phyloP scores from a whole-genome alignment of 2,888 invertebrate genomes.

The Xestia sexstrigata region DNA sequence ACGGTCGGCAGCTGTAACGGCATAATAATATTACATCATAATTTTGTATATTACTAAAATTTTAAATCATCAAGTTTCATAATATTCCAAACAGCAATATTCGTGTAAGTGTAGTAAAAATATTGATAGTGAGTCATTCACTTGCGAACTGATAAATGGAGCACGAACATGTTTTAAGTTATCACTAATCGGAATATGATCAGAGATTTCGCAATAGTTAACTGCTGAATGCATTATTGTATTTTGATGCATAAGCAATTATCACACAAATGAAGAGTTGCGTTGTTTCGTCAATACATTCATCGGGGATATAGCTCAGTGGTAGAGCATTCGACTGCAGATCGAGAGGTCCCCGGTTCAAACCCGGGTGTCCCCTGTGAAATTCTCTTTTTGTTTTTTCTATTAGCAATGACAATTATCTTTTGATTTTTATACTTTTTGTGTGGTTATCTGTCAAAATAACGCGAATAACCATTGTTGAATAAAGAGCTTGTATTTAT shows the following conservation, averaged over 20 bases:
- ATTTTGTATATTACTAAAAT: background rate
- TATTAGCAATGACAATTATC: background rate
- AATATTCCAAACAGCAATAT: background rate
- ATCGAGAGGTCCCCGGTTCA: conserved; percentile 91
- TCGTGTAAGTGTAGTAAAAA: conserved; percentile 10
- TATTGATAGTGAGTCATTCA: conserved; percentile 20
- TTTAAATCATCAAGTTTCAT: background rate
- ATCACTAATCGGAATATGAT: conserved; percentile 12
- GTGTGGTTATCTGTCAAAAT: rapidly evolving
- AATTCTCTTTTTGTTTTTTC: conserved; percentile 48
- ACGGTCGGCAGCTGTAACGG: background rate
- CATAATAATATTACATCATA: background rate
- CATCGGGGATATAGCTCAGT: conserved; percentile 89
- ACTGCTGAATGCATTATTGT: background rate
- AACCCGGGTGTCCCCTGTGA: conserved; percentile 88
- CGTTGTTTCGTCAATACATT: conserved; percentile 43
- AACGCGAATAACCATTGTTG: background rate
- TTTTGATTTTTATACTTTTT: conserved; percentile 49
- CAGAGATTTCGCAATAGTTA: background rate
- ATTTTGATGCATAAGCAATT: background rate
- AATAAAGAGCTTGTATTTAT: background rate
- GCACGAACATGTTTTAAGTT: background rate
- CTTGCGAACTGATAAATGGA: background rate
- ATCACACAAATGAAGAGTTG: background rate
- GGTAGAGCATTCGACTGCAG: conserved; percentile 90